Base-by-base conservation (phyloP, 92 coral and sea anemone species). In the Epizoanthus scotinus region DNA sequence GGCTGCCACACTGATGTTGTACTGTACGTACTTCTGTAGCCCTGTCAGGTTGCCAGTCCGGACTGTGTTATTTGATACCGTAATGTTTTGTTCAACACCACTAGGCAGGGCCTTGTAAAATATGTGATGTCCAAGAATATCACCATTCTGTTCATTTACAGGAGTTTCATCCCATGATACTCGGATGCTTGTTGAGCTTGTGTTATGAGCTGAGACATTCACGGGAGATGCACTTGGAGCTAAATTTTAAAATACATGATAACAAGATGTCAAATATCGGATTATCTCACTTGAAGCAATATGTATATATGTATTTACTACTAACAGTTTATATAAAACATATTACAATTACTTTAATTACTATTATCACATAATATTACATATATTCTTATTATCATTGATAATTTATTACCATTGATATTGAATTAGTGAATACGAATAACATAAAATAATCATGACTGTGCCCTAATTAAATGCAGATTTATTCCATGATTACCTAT, bases 161-260 rank as follows among this genome's bases (percentile, higher is more conserved):
- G 56, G 29, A 18, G 47, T 12, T 68, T 68, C 73, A 38, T 14
- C 13, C 73, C 73, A 68, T 1, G 73, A 38, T 38, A 68, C 73
- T 42, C 9, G n/a, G 55, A 68, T 68, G 55, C 29, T 68, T 7
- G 55, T 68, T 2, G 73, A 67, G 42, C 73, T 67, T 1, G 73
- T 67, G 55, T 67, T 67, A 27, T 67, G 22, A 13, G 73, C 73
- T 68, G 73, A 40, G 56, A 68, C 57, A 19, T 68, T 40, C 50
- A 68, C 56, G 3, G 57, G 73, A 8, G 26, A 10, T 17, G 54
- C 73, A 1, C 24, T 58, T 38, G 73, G 73, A 18, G 54, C 73
- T 67, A 34, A 1, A 34, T 34, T 34, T 34, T 6, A 34, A 34
- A 34, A 34, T 34, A 2, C 40, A 34, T 34, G 4, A 34, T 6